Conservation (phyloP, 1,140 invertebrate species). For the Agrypnia vestita region DNA sequence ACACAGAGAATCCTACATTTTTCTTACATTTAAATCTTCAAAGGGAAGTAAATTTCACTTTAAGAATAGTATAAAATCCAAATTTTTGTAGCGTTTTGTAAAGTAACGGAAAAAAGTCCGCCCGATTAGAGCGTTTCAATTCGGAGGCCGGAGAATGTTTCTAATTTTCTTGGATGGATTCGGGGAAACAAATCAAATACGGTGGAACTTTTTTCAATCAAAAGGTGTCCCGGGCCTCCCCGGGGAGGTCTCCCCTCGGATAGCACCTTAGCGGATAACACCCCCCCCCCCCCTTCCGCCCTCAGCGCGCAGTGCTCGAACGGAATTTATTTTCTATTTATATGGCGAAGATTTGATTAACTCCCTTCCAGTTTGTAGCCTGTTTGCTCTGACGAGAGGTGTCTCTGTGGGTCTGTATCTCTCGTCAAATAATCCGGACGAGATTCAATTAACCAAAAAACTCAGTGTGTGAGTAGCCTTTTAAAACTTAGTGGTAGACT, state of each 20-base stretch:
- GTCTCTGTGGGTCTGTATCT: neutral
- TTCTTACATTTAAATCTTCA: no score
- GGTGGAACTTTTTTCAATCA: neutral
- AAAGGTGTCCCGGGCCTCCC: neutral
- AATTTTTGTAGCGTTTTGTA: no score
- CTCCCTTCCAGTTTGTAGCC: neutral
- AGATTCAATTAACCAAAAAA: slow-evolving; percentile 2
- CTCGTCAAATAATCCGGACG: neutral
- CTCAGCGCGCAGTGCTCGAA: neutral
- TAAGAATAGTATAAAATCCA: no score
- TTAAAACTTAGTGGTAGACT: no score
- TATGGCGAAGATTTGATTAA: slow-evolving; percentile 8
- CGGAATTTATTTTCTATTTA: slow-evolving; percentile 24
- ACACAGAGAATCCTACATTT: no score
- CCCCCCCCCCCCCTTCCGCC: no score
- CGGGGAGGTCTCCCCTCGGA: neutral
- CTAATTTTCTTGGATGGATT: neutral
- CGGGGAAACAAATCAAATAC: slow-evolving; percentile 4
- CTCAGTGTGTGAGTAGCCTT: no score
- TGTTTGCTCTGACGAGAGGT: neutral
- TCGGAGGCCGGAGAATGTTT: neutral
- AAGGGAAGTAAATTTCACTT: no score
- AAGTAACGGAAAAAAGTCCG: no score
- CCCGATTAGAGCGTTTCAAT: neutral
- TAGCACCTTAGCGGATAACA: no score